These are phyloP conservation scores for Synergus japonicus DNA, from an alignment of 2,888 invertebrate species.

Conservation along the genomic window DNA sequence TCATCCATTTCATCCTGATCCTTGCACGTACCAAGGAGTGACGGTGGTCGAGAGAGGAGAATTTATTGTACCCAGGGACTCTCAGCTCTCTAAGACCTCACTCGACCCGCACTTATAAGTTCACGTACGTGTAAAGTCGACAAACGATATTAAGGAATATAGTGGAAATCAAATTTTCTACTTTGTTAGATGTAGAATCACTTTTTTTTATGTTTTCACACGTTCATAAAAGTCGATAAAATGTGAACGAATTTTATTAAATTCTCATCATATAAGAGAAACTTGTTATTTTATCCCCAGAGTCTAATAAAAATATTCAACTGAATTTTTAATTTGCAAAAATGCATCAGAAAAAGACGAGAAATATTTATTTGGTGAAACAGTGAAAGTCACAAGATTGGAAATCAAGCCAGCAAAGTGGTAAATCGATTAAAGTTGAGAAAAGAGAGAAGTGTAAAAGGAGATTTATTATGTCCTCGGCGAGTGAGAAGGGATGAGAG, in stretches of 20 bases:
- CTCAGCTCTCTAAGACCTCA: conserved; percentile 42
- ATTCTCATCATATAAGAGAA: too few species aligned
- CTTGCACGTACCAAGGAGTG: conserved; percentile 52
- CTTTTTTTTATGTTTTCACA: neutral
- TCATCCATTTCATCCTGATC: conserved; percentile 65
- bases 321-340: too few species aligned
- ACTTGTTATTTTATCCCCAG: too few species aligned
- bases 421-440: conserved; percentile 32
- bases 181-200: neutral
- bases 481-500: neutral
- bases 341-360: neutral
- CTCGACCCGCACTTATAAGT: conserved; percentile 44
- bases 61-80: conserved; percentile 62
- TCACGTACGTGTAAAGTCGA: conserved; percentile 39
- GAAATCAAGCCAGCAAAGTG: conserved; percentile 26
- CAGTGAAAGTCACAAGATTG: conserved; percentile 16
- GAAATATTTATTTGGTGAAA: neutral
- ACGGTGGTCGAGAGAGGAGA: conserved; percentile 54
- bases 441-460: conserved; percentile 30
- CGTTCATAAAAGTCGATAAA: neutral
- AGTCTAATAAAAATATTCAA: too few species aligned
- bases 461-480: conserved; percentile 55
- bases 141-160: conserved; percentile 35
- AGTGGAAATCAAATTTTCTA: conserved; percentile 28
- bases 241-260: neutral